Base-by-base conservation (phyloP, 2,888 invertebrate species). In the Nudaria mundana region DNA sequence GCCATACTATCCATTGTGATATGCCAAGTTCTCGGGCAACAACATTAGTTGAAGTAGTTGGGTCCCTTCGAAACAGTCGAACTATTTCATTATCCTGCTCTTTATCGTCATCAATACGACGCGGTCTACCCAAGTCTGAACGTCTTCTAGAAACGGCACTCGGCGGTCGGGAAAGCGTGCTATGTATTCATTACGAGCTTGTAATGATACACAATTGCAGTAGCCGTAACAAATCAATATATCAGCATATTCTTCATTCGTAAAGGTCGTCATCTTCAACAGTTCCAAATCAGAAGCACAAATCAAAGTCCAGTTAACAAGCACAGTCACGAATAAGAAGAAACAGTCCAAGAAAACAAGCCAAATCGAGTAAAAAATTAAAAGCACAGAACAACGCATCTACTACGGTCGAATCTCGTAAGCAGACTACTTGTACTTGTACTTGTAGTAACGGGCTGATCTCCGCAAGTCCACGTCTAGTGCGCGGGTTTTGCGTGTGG, bases 181-280 rank as follows among this genome's bases (percentile, higher is more conserved):
- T 48, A 42, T 43, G 41, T 59, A 55, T 40, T 59, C 53, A 11
- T 36, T 22, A 16, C 53, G 46, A 51, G 56, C 56, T 36, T 34
- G 47, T 20, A 41, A 40, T 20, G 52, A 46, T 22, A 44, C 44
- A 25, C 48, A 34, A 28, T 48, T 34, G 40, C 46, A 50, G 42
- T 48, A 48, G 23, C 48, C 50, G 32, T 51, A 54, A 31, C 48
- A 53, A 35, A 44, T 42, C 4, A n/a, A n/a, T n/a, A n/a, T n/a
- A n/a, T n/a, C n/a, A n/a, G n/a, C n/a, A n/a, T n/a, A n/a, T n/a
- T n/a, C n/a, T n/a, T n/a, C n/a, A n/a, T n/a, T n/a, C n/a, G n/a
- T n/a, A n/a, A n/a, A n/a, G n/a, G n/a, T n/a, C n/a, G n/a, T n/a
- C n/a, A n/a, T n/a, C n/a, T n/a, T n/a, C n/a, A n/a, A n/a, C n/a